Evolutionary conservation across 1,140 invertebrate genomes (phyloP).

Genomic region (Drosophila pachea): DNA sequence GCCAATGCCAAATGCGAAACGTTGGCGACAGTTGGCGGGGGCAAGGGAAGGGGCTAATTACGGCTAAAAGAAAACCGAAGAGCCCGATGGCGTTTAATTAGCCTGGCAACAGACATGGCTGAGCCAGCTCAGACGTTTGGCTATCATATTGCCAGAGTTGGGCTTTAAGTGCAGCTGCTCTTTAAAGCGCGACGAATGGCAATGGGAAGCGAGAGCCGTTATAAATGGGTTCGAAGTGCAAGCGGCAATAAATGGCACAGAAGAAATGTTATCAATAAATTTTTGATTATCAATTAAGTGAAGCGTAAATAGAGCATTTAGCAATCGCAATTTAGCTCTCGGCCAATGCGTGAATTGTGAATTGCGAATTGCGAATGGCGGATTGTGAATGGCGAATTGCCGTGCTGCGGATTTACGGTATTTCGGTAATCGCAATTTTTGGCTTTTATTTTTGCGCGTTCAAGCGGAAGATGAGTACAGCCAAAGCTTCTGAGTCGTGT

Average conservation of each 20-base stretch:
- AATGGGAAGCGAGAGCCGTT: constrained; percentile 6
- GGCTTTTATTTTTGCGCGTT: constrained; percentile 55
- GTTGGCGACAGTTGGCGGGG: constrained; percentile 13
- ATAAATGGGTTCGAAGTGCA: constrained; percentile 28
- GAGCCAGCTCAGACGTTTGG: too few species aligned
- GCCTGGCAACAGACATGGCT: too few species aligned
- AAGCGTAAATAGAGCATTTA: constrained; percentile 55
- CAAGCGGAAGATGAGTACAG: constrained; percentile 46
- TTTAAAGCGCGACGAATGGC: constrained; percentile 15
- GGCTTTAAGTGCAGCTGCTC: neutral
- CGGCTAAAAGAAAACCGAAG: too few species aligned
- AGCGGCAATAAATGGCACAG: constrained; percentile 34
- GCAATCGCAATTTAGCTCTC: constrained; percentile 18
- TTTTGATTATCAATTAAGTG: constrained; percentile 61
- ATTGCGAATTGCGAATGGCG: too few species aligned
- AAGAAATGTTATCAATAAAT: constrained; percentile 60
- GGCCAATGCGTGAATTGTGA: constrained; percentile 3
- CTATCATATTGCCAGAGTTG: neutral
- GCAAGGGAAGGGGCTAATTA: neutral
- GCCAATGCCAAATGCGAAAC: constrained; percentile 23
- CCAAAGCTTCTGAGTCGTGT: constrained; percentile 2
- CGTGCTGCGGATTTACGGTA: constrained; percentile 16
- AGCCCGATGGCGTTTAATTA: too few species aligned
- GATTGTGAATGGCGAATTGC: neutral
- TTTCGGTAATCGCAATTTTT: constrained; percentile 26